Evolutionary conservation across 2,113 vertebrate genomes (phyloP).

Genomic region (Eudyptes chrysolophus): DNA sequence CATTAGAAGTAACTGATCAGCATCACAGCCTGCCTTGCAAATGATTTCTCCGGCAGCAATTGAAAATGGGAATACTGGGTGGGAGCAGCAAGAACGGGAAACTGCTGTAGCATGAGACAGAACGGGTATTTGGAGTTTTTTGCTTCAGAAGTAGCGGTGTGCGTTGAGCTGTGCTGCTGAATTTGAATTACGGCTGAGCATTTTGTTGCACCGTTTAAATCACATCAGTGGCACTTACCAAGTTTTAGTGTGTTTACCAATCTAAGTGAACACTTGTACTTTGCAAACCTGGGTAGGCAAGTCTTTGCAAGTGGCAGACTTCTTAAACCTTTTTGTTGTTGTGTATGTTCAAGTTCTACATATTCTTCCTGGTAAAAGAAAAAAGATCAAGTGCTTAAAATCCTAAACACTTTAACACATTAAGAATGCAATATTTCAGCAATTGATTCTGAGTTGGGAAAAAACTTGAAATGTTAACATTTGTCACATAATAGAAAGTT

Average conservation of each 20-base stretch:
- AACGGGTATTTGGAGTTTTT: not conserved
- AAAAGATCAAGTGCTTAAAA: not conserved
- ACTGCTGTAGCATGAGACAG: not conserved
- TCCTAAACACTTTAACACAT: fast-evolving
- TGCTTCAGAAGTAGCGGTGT: fast-evolving
- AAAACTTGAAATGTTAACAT: not conserved
- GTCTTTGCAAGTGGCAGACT: not conserved
- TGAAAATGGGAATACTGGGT: not conserved
- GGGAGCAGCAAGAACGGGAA: not conserved
- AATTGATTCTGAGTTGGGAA: not conserved
- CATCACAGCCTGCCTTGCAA: not conserved
- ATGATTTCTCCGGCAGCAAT: not conserved
- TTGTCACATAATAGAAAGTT: not conserved
- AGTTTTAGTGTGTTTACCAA: not conserved
- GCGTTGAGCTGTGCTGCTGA: not conserved
- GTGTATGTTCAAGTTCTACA: not conserved
- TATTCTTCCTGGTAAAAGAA: not conserved
- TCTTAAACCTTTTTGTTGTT: not conserved
- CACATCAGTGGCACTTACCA: not conserved
- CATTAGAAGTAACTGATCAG: not conserved
- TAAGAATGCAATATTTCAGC: not conserved
- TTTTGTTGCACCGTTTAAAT: not conserved
- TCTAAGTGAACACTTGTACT: not conserved
- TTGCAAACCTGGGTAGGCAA: not conserved
- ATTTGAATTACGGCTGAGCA: not conserved